These are phyloP conservation scores for Pipra filicauda DNA, from an alignment of 2,113 vertebrate species.

Conservation along the genomic window DNA sequence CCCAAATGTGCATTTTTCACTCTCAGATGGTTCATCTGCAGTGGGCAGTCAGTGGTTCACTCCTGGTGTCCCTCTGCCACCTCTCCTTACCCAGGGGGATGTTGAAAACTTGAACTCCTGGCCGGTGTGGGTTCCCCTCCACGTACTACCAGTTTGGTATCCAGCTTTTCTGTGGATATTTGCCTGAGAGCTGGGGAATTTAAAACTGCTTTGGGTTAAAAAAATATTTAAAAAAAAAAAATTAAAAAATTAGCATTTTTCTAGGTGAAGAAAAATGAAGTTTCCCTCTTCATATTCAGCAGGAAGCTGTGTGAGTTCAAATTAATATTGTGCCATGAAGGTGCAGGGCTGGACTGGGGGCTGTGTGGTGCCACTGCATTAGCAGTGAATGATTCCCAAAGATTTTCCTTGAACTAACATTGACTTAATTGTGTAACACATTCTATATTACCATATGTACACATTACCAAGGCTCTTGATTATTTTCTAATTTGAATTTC, in stretches of 20 bases:
- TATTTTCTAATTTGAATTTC: slow-evolving; percentile 57
- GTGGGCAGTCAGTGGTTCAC: not conserved
- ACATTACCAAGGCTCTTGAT: slow-evolving; percentile 41
- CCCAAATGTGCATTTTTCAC: not conserved
- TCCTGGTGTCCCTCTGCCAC: not conserved
- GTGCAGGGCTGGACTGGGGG: not conserved
- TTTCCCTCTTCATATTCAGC: not conserved
- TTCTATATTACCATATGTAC: slow-evolving; percentile 49
- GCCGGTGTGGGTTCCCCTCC: accelerated
- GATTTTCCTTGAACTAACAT: slow-evolving; percentile 62
- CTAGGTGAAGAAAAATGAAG: not conserved
- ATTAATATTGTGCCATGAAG: not conserved
- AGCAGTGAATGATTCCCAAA: slow-evolving; percentile 39
- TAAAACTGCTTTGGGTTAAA: not conserved
- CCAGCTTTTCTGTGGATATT: not conserved
- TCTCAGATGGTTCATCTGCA: not conserved
- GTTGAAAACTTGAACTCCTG: not conserved
- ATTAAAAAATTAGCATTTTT: not conserved
- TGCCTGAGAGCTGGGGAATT: not conserved
- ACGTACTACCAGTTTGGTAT: accelerated
- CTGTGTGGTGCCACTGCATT: not conserved
- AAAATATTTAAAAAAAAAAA: not conserved
- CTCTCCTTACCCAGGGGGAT: accelerated
- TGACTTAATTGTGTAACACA: slow-evolving; percentile 52
- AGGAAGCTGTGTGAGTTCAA: accelerated